phyloP scores from a whole-genome alignment of 2,113 vertebrate species.

The Tyto alba region DNA sequence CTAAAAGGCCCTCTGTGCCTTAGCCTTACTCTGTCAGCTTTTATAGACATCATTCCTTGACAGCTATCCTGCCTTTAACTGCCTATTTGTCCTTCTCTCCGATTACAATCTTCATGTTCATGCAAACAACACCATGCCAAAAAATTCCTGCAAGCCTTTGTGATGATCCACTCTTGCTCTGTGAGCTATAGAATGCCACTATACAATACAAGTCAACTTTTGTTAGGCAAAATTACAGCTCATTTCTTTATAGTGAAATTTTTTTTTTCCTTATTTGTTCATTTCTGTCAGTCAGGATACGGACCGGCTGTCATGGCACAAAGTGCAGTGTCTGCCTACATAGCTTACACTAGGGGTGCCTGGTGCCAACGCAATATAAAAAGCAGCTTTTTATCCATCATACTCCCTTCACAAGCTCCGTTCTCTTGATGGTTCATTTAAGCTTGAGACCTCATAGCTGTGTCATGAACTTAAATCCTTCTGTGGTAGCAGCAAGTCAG shows the following conservation, averaged over 20 bases:
- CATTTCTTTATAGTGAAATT: not conserved
- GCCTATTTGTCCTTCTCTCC: not conserved
- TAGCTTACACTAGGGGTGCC: not conserved
- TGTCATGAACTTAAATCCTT: not conserved
- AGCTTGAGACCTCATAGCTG: not conserved
- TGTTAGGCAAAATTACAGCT: not conserved
- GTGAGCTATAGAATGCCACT: not conserved
- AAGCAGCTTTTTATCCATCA: not conserved
- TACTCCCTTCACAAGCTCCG: not conserved
- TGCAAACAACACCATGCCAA: not conserved
- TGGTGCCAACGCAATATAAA: not conserved
- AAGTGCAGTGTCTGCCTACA: not conserved
- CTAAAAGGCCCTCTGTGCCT: not conserved
- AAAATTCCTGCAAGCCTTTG: not conserved
- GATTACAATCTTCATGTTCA: fast-evolving
- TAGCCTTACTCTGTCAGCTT: not conserved
- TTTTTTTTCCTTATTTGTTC: not conserved
- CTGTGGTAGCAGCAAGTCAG: not conserved
- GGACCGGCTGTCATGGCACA: not conserved
- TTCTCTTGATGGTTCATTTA: not conserved
- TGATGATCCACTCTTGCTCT: not conserved
- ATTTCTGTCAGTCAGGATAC: not conserved
- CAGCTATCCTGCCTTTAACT: not conserved
- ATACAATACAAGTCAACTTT: not conserved
- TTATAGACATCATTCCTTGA: not conserved